Evolutionary conservation across 2,113 vertebrate species (phyloP).

Genomic region (Saccopteryx leptura): DNA sequence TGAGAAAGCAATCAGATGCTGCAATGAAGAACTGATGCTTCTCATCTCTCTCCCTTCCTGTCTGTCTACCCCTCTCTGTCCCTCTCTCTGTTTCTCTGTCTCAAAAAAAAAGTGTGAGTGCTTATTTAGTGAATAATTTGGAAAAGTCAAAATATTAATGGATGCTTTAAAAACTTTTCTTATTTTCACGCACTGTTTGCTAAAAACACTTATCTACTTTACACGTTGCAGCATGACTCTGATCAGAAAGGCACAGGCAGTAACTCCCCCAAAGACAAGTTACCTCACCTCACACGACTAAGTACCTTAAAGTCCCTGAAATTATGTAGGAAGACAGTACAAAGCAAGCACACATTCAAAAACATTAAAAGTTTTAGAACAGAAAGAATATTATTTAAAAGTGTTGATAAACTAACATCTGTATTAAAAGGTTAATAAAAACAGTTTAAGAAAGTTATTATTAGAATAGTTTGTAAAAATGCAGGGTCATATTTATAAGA

Average conservation of each 20-base stretch:
- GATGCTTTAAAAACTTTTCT: neutral
- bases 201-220: constrained; percentile 8
- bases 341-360: constrained; percentile 32
- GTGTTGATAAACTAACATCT: neutral
- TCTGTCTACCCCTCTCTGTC: too few species aligned
- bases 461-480: neutral
- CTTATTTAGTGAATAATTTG: constrained; percentile 12
- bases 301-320: neutral
- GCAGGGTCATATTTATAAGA: neutral
- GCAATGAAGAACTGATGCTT: too few species aligned
- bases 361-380: neutral
- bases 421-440: constrained; percentile 22
- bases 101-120: neutral
- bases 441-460: neutral
- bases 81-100: too few species aligned
- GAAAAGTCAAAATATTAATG: constrained; percentile 42
- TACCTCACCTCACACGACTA: neutral
- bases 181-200: neutral
- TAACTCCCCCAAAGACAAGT: neutral
- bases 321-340: neutral
- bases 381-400: constrained; percentile 18
- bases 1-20: too few species aligned
- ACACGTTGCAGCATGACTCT: neutral
- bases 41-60: too few species aligned
- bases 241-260: neutral